phyloP scores from a whole-genome alignment of 2,797 vertebrate genomes.

The Melanotaenia parkinsoni region DNA sequence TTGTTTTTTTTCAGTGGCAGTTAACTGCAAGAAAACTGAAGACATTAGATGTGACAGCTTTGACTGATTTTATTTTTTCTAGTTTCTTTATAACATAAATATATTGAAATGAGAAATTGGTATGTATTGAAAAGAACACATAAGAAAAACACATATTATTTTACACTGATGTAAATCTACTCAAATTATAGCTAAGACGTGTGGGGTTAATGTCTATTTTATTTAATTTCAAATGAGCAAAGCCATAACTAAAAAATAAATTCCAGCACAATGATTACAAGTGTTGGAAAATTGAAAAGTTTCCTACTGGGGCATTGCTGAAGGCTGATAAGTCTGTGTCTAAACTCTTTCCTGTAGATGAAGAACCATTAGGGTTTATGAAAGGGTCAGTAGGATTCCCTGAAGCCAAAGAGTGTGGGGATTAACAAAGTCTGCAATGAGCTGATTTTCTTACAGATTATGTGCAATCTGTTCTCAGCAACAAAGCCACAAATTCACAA shows the following conservation, averaged over 20 bases:
- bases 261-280: not conserved
- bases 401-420: constrained; percentile 55
- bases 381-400: constrained; percentile 64
- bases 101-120: not conserved
- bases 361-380: constrained; percentile 62
- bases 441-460: constrained; percentile 80
- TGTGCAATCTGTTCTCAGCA: constrained; percentile 75
- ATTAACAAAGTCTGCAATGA: constrained; percentile 79
- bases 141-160: not conserved
- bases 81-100: not conserved
- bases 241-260: not conserved
- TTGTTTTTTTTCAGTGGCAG: not conserved
- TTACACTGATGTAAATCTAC: not conserved
- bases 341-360: constrained; percentile 39
- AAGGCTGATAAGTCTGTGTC: constrained; percentile 35
- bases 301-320: constrained; percentile 22
- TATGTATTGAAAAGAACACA: not conserved
- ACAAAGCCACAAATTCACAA: constrained; percentile 40
- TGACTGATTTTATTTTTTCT: not conserved
- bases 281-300: constrained; percentile 26
- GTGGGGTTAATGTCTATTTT: not conserved
- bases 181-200: not conserved
- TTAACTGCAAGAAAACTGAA: not conserved
- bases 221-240: not conserved
- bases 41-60: not conserved